Conservation (phyloP, 2,797 vertebrate genomes). For the Meda fulgida region DNA sequence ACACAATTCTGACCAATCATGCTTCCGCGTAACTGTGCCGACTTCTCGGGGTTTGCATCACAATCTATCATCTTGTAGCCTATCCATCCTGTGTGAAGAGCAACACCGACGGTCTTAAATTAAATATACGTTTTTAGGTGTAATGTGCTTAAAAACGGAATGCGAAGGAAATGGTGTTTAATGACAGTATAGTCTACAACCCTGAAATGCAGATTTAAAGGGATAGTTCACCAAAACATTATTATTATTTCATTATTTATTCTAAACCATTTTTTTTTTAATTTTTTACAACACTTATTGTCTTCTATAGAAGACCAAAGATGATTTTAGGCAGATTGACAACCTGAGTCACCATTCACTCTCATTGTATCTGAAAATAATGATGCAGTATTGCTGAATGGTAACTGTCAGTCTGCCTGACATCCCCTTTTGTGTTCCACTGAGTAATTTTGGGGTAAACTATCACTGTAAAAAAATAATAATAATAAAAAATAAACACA, state of each 20-base stretch:
- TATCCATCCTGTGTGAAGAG: conserved; percentile 29
- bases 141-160: not conserved
- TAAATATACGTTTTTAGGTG: not conserved
- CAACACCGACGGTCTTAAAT: not conserved
- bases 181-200: not conserved
- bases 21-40: conserved; percentile 80
- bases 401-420: not conserved
- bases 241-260: not conserved
- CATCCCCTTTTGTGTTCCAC: not conserved
- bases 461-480: not conserved
- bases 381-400: not conserved
- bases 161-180: not conserved
- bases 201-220: not conserved
- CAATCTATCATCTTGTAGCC: conserved; percentile 63
- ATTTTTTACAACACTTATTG: not conserved
- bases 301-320: too few relatives aligned
- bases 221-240: not conserved
- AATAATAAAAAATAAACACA: not conserved
- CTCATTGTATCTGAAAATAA: not conserved
- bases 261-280: not conserved
- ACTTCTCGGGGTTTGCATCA: conserved; percentile 76
- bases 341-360: not conserved
- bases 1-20: conserved; percentile 86
- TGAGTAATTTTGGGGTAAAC: not conserved
- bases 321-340: not conserved